Evolutionary conservation across 2,797 vertebrate species (phyloP).

Genomic region (Hemibagrus guttatus): DNA sequence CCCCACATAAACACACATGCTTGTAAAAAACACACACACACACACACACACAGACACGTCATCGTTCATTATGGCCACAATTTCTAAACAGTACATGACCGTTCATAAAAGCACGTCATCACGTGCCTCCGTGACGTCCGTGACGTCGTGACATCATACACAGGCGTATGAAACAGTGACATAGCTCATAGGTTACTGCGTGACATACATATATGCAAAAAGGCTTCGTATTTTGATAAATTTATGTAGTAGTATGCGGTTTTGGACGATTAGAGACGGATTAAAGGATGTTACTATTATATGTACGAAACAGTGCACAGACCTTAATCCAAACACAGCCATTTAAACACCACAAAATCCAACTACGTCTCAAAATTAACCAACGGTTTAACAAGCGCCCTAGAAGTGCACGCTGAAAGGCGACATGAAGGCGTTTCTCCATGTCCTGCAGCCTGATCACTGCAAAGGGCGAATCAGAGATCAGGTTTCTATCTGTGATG

Average conservation of each 20-base stretch:
- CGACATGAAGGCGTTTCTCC: constrained; percentile 19
- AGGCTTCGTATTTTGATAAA: neutral
- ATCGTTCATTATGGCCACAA: neutral
- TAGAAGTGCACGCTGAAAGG: neutral
- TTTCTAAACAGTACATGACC: neutral
- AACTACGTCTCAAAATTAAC: neutral
- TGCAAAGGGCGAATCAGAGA: neutral
- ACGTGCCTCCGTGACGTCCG: neutral
- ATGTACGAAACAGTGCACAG: neutral
- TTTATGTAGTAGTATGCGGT: neutral
- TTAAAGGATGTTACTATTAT: neutral
- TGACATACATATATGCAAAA: neutral
- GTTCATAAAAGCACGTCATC: neutral
- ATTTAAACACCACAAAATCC: neutral
- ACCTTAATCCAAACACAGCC: neutral
- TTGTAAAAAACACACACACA: neutral
- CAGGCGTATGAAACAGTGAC: neutral
- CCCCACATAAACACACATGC: too few relatives aligned
- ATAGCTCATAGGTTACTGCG: neutral
- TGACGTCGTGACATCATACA: neutral
- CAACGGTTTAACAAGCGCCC: neutral
- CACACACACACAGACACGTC: neutral
- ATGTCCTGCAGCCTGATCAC: neutral
- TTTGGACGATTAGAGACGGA: neutral
- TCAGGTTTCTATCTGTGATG: neutral